These are phyloP conservation scores for Zonotrichia albicollis DNA, from an alignment of 2,797 vertebrate genomes.

Conservation along the genomic window DNA sequence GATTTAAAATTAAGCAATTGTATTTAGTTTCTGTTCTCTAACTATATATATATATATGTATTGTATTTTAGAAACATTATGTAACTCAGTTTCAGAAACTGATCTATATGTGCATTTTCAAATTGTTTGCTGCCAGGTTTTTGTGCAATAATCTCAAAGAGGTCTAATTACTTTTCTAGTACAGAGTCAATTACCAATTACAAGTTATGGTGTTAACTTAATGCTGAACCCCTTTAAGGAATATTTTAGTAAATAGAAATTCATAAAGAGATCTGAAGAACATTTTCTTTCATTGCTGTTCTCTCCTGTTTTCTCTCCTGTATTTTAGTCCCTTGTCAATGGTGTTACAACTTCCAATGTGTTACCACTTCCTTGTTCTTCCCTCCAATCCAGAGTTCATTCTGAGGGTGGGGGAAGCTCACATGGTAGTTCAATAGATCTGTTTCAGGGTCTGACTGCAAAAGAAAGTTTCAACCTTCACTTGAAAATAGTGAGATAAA, in stretches of 20 bases:
- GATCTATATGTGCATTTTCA: slow-evolving; percentile 27
- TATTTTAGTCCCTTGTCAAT: neutral
- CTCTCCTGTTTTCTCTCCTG: neutral
- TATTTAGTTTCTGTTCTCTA: slow-evolving; percentile 56
- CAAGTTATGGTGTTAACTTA: slow-evolving; percentile 18
- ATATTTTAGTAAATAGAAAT: slow-evolving; percentile 35
- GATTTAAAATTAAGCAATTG: slow-evolving; percentile 71
- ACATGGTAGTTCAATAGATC: neutral
- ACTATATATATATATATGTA: slow-evolving; percentile 40
- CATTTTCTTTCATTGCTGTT: neutral
- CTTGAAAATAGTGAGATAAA: neutral
- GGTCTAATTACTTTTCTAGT: neutral
- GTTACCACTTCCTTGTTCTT: neutral
- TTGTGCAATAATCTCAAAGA: slow-evolving; percentile 55
- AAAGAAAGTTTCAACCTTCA: neutral
- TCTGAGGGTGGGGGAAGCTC: neutral
- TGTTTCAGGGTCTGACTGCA: neutral
- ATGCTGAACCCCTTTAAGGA: slow-evolving; percentile 24
- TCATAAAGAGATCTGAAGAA: neutral
- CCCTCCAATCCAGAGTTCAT: neutral
- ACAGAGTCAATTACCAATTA: neutral
- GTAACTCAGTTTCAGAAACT: slow-evolving; percentile 3
- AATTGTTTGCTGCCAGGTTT: slow-evolving; percentile 35
- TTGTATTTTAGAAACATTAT: slow-evolving; percentile 20
- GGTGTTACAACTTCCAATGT: neutral